Conservation (phyloP, 2,113 vertebrate genomes). For the Hylia prasina region DNA sequence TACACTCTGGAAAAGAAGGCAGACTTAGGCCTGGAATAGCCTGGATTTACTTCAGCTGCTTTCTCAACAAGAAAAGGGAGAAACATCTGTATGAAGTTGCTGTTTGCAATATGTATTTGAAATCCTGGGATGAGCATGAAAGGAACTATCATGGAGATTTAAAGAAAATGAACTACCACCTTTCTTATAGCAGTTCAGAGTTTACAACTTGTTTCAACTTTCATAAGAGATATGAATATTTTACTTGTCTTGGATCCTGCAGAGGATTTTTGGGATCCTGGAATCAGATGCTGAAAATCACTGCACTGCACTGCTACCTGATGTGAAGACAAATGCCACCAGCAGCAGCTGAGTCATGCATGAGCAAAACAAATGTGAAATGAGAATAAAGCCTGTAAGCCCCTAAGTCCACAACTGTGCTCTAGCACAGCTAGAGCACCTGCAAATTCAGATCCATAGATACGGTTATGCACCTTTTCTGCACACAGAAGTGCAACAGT, state of each 20-base stretch:
- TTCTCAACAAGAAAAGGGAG: background rate
- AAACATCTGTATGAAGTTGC: background rate
- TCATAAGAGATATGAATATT: background rate
- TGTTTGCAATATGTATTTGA: background rate
- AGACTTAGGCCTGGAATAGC: background rate
- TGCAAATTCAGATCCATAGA: background rate
- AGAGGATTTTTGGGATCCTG: background rate
- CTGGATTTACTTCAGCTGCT: background rate
- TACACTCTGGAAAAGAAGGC: background rate
- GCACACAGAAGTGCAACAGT: background rate
- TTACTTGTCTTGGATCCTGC: background rate
- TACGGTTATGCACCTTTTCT: background rate
- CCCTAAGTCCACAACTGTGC: background rate
- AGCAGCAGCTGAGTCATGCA: background rate
- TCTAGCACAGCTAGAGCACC: background rate
- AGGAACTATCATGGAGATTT: background rate
- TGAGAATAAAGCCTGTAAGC: background rate
- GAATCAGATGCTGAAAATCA: background rate
- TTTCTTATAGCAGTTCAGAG: background rate
- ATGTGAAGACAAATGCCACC: background rate
- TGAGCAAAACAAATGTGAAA: background rate
- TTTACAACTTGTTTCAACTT: background rate
- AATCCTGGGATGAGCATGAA: background rate
- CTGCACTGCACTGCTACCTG: background rate
- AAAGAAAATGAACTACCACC: background rate